Percentiles rank a stretch among this genome's conserved stretches.
phyloP scores from a whole-genome alignment of 92 coral and sea anemone genomes.

The Epizoanthus illoricatus region DNA sequence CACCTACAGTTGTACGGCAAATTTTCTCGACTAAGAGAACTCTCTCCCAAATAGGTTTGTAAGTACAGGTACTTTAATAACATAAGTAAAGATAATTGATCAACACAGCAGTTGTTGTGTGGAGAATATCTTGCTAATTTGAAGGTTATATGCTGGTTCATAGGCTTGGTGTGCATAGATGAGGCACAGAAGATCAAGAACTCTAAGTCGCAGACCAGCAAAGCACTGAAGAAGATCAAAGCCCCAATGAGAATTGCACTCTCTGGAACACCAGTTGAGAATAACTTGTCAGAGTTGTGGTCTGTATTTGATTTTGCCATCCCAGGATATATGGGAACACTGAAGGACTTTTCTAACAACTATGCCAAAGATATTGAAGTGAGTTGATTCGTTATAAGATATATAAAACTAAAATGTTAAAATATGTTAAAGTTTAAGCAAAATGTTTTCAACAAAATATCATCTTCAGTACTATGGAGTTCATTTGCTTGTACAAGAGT shows the following conservation, averaged over 20 bases:
- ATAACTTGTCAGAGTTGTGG: slow-evolving; percentile 49
- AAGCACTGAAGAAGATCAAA: slow-evolving; percentile 49
- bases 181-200: slow-evolving; percentile 52
- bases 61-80: neutral
- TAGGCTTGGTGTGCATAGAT: slow-evolving; percentile 48
- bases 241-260: slow-evolving; percentile 46
- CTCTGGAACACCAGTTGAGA: slow-evolving; percentile 54
- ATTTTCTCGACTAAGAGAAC: no score
- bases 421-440: no score
- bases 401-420: no score
- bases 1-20: no score
- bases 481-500: no score
- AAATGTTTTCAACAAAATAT: no score
- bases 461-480: no score
- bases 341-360: slow-evolving; percentile 42
- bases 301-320: slow-evolving; percentile 51
- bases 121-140: neutral
- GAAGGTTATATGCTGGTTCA: neutral
- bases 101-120: neutral
- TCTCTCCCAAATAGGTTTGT: no score
- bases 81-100: neutral
- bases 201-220: slow-evolving; percentile 44
- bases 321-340: slow-evolving; percentile 48
- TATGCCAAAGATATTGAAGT: slow-evolving; percentile 48
- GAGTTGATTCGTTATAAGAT: neutral